Conservation (phyloP, 2,113 vertebrate genomes). For the Pelusios castaneus region DNA sequence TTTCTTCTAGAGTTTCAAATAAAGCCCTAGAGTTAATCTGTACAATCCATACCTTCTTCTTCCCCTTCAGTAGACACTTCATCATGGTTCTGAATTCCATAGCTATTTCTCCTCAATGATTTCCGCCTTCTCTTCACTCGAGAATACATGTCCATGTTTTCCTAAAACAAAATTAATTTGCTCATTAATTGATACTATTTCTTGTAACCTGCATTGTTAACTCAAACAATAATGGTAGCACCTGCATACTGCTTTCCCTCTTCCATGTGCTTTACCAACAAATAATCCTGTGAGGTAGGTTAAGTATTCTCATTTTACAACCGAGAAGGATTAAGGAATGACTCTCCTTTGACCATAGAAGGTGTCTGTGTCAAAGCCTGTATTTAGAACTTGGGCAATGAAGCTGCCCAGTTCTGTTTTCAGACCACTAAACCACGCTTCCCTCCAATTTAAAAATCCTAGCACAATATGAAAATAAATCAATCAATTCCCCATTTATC, state of each 20-base stretch:
- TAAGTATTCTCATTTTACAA: not conserved
- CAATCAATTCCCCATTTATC: not conserved
- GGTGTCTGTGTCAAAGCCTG: not conserved
- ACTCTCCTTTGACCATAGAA: not conserved
- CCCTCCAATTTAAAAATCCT: not conserved
- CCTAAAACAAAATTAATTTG: slow-evolving; percentile 75
- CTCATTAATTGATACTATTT: not conserved
- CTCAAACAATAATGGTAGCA: not conserved
- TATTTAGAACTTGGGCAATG: not conserved
- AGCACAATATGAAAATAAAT: rapidly evolving
- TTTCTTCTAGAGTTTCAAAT: not conserved
- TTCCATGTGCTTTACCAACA: not conserved
- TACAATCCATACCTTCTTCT: slow-evolving; percentile 88
- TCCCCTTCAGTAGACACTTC: slow-evolving; percentile 93
- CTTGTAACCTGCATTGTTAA: not conserved
- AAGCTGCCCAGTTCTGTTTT: not conserved
- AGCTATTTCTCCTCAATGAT: slow-evolving; percentile 92
- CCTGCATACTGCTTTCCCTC: not conserved
- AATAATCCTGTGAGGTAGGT: not conserved
- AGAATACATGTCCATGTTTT: slow-evolving; percentile 99
- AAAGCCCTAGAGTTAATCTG: not conserved
- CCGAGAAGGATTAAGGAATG: not conserved
- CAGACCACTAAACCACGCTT: not conserved
- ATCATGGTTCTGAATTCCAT: slow-evolving; percentile 93
- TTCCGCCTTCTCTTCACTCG: slow-evolving; percentile 96